Conservation (phyloP, 2,113 vertebrate species). For the Prionailurus viverrinus region DNA sequence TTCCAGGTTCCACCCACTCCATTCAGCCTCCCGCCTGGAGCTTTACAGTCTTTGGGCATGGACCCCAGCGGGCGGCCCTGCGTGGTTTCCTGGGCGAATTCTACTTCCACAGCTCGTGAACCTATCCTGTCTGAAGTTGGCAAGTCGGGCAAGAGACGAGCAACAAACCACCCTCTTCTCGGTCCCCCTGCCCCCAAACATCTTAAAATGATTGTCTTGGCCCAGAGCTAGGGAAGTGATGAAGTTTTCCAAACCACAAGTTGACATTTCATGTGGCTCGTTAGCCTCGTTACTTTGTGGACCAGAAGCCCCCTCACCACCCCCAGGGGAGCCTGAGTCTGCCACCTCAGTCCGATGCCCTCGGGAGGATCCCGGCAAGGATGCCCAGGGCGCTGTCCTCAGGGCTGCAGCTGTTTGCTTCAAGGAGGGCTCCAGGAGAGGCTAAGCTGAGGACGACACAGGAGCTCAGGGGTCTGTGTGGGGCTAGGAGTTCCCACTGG, state of each 20-base stretch:
- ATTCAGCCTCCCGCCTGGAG: not conserved
- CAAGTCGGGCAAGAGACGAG: not conserved
- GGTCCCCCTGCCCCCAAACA: not conserved
- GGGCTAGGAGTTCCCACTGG: conserved; percentile 3
- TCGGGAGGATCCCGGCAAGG: not conserved
- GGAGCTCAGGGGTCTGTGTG: not conserved
- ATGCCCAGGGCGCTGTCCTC: not conserved
- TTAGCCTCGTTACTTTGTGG: not conserved
- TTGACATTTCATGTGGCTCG: conserved; percentile 19
- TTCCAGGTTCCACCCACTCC: not conserved
- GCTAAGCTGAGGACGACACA: not conserved
- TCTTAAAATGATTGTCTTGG: conserved; percentile 68
- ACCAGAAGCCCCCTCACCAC: not conserved
- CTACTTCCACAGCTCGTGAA: conserved; percentile 57
- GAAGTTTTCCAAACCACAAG: conserved; percentile 61
- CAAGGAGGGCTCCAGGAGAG: not conserved
- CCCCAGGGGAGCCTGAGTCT: not conserved
- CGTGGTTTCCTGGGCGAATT: conserved; percentile 8
- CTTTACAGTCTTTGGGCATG: not conserved
- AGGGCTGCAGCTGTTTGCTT: not conserved
- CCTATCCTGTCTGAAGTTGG: not conserved
- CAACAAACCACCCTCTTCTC: not conserved
- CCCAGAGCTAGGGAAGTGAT: conserved; percentile 13
- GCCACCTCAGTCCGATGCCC: accelerated
- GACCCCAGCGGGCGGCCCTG: not conserved